Conservation (phyloP, 2,113 vertebrate genomes). For the Ophthalmolycus amberensis region DNA sequence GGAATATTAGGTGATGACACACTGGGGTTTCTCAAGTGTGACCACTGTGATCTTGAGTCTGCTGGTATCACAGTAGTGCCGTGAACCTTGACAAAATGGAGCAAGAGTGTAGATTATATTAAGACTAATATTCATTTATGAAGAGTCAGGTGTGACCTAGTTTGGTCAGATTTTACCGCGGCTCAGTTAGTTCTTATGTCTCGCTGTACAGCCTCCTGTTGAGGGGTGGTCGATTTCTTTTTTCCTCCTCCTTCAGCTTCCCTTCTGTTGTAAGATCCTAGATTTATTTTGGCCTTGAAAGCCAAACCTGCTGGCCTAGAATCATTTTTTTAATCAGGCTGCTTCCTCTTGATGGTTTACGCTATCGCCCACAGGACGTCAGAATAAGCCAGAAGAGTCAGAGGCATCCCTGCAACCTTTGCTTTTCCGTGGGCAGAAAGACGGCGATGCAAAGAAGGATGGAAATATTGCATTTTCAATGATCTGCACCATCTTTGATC, state of each 20-base stretch:
- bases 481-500: constrained; percentile 69
- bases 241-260: background rate
- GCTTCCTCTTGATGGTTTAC: constrained; percentile 19
- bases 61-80: constrained; percentile 4
- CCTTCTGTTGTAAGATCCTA: constrained; percentile 37
- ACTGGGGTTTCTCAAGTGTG: constrained; percentile 20
- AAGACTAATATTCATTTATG: background rate
- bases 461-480: constrained; percentile 47
- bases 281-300: constrained; percentile 61
- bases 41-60: constrained; percentile 11
- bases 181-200: constrained; percentile 32
- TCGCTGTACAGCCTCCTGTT: constrained; percentile 33
- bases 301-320: constrained; percentile 41
- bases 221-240: constrained; percentile 33
- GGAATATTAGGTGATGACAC: constrained; percentile 49
- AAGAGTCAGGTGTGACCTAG: background rate
- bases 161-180: constrained; percentile 1
- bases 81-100: background rate
- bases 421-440: constrained; percentile 18
- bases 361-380: constrained; percentile 39
- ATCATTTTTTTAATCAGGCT: constrained; percentile 58
- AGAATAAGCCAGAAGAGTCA: constrained; percentile 29
- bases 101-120: background rate
- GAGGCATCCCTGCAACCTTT: constrained; percentile 12
- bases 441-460: constrained; percentile 18